Evolutionary conservation across 2,113 vertebrate species (phyloP), one percentile per base, ranked within the genome.

Genomic region (Trematocara macrostoma): DNA sequence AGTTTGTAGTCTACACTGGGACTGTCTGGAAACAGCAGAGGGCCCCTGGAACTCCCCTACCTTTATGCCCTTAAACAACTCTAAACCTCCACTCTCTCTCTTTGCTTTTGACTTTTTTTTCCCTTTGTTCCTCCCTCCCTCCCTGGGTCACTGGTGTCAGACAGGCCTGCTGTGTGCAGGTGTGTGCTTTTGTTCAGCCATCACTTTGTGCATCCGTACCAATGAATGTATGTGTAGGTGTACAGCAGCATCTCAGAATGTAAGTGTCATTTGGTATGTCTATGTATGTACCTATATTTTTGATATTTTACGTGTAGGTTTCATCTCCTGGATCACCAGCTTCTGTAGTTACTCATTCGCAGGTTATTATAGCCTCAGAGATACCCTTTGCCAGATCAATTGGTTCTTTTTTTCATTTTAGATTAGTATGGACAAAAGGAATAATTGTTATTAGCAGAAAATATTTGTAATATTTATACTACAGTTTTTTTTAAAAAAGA

Each of bases 81-180:
- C 90, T 90, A 92, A 94, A 93, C 90, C 93, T 86, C 80, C 80
- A 88, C 64, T 87, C 87, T 89, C 92, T 94, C 40, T 90, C 91
- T 90, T 92, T 45, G 84, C 90, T 91, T 88, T 91, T 91, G 82
- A 92, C 87, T 82, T 82, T 79, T 79, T 86, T 82, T 23, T 69
- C 52, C 40, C 90, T 91, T 93, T 91, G 88, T 93, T 93, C 87
- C 91, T 85, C 93, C 86, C 88, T 92, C 87, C 88, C 87, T 91
- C 82, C 40, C 53, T 79, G 93, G 95, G 93, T 95, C 90, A 93
- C 88, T 90, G 88, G 92, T 95, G 93, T 95, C 95, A 96, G 95
- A 95, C 95, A 95, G 93, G 90, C 96, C 96, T 96, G 96, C 95
- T 95, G 95, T 90, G 95, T 85, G 93, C 94, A 96, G 95, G 95